These are phyloP conservation scores for Galaxea fascicularis DNA, from an alignment of 92 coral and sea anemone species.

Conservation along the genomic window DNA sequence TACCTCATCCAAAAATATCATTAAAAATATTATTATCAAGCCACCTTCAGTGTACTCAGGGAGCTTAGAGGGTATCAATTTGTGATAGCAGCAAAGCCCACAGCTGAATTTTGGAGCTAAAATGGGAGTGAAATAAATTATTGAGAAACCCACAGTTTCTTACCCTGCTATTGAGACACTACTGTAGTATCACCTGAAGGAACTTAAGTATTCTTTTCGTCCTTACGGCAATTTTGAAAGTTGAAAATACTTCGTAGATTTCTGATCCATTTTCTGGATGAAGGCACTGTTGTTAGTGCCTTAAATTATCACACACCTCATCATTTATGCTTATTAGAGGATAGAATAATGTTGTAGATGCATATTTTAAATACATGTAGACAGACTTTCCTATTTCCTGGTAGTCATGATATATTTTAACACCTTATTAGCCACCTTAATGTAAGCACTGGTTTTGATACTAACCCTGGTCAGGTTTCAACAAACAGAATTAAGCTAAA, in stretches of 20 bases:
- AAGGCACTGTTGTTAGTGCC: not conserved
- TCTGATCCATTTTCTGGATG: not conserved
- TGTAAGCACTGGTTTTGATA: not conserved
- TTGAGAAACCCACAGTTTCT: too few species aligned
- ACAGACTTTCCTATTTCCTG: not conserved
- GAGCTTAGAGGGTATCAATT: too few species aligned
- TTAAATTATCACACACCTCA: not conserved
- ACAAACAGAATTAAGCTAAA: too few species aligned
- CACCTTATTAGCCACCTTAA: not conserved
- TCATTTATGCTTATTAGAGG: not conserved
- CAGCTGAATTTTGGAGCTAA: too few species aligned
- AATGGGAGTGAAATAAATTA: too few species aligned
- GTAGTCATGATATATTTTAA: not conserved
- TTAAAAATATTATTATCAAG: too few species aligned
- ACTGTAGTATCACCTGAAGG: too few species aligned
- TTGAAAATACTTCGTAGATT: conserved; percentile 1
- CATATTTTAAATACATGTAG: not conserved
- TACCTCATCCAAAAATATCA: too few species aligned
- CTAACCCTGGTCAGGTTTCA: not conserved
- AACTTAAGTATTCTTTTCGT: too few species aligned
- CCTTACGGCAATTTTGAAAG: not conserved
- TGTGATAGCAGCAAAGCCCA: too few species aligned
- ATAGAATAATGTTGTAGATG: not conserved
- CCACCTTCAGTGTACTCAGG: too few species aligned
- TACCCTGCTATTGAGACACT: too few species aligned